Percentiles rank a stretch among this genome's conserved stretches.
These are phyloP conservation scores for Knipowitschia caucasica DNA, from an alignment of 2,797 vertebrate species.

Conservation along the genomic window DNA sequence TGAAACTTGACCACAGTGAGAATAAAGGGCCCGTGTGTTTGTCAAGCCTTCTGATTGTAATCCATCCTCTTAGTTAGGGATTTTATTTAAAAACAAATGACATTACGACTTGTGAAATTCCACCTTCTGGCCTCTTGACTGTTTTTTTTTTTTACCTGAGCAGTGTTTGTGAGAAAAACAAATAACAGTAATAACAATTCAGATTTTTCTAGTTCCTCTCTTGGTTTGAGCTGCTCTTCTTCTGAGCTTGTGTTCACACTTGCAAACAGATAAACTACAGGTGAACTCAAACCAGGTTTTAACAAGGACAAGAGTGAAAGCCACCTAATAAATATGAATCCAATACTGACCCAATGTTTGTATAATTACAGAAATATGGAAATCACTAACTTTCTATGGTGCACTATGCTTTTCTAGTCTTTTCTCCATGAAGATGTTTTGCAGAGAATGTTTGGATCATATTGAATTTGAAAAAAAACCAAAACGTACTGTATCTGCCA, in stretches of 20 bases:
- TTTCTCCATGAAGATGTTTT: too few relatives aligned
- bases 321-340: background rate
- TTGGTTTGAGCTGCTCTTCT: background rate
- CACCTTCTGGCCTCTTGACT: constrained; percentile 28
- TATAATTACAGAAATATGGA: too few relatives aligned
- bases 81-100: constrained; percentile 11
- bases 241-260: background rate
- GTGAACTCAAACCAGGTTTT: background rate
- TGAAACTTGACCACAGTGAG: background rate
- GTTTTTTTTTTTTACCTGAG: constrained; percentile 24
- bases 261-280: background rate
- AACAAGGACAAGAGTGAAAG: background rate
- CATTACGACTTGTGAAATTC: constrained; percentile 51
- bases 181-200: too few relatives aligned
- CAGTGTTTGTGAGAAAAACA: too few relatives aligned
- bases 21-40: background rate
- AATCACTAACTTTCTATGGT: too few relatives aligned
- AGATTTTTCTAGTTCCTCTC: too few relatives aligned
- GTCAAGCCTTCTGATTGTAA: background rate
- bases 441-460: too few relatives aligned
- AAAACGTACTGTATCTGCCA: too few relatives aligned
- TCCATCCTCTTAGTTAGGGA: constrained; percentile 27
- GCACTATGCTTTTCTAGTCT: too few relatives aligned
- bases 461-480: too few relatives aligned
- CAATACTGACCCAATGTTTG: background rate